Percentiles rank a stretch among this genome's conserved stretches.
phyloP scores from a whole-genome alignment of 2,797 vertebrate species.

The Mastacembelus armatus region DNA sequence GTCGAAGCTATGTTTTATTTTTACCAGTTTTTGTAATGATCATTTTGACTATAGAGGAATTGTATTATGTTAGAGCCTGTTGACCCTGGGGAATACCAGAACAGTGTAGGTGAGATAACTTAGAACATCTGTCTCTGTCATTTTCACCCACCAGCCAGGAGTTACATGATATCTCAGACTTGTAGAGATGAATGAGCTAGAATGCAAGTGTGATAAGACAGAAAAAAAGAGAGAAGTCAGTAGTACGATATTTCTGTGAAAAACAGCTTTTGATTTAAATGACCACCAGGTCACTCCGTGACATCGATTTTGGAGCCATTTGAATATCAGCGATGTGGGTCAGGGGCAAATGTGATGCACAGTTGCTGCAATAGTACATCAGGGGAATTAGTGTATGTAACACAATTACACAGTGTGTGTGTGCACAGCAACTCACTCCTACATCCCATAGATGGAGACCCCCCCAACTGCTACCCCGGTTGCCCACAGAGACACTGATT shows the following conservation, averaged over 20 bases:
- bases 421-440: slow-evolving; percentile 66
- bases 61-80: slow-evolving; percentile 40
- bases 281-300: slow-evolving; percentile 30
- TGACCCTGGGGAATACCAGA: slow-evolving; percentile 45
- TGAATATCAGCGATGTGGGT: slow-evolving; percentile 68
- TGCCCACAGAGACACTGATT: slow-evolving; percentile 81
- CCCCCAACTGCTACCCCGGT: slow-evolving; percentile 51
- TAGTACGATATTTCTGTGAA: neutral
- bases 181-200: slow-evolving; percentile 60
- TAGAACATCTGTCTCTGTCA: slow-evolving; percentile 75
- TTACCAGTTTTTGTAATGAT: slow-evolving; percentile 4
- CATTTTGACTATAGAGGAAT: slow-evolving; percentile 6
- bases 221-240: neutral
- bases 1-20: neutral
- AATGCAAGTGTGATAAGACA: slow-evolving; percentile 27
- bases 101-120: slow-evolving; percentile 67
- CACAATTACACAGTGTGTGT: slow-evolving; percentile 78
- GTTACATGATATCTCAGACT: slow-evolving; percentile 59
- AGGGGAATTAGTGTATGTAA: slow-evolving; percentile 77
- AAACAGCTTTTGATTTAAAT: slow-evolving; percentile 47
- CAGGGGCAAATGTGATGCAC: slow-evolving; percentile 50
- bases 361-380: slow-evolving; percentile 59
- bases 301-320: slow-evolving; percentile 58
- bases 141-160: slow-evolving; percentile 57
- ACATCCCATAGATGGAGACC: slow-evolving; percentile 63